Base-by-base conservation (phyloP, 2,113 vertebrate genomes). In the Salvelinus alpinus region DNA sequence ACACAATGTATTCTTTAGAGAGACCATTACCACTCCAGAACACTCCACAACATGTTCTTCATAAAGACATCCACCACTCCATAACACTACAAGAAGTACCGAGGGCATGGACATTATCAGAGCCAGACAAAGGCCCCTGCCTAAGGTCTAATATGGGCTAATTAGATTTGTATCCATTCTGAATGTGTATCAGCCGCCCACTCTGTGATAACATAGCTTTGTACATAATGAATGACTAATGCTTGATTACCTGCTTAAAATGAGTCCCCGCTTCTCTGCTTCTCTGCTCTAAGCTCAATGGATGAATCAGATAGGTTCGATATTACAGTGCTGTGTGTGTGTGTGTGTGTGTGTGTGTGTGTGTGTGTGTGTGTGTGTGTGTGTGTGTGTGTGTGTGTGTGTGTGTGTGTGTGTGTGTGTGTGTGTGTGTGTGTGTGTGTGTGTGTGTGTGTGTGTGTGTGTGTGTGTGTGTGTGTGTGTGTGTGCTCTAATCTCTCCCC, bases 101-200 rank as follows among this genome's bases (percentile, higher is more conserved):
- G 12, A 54, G 51, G 51, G 16, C 12, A 54, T 16, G 51, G 51
- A 18, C 51, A 54, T 54, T 5, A 18, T 70, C n/a, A 47, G 64
- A 20, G 31, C 62, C 74, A 76, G 79, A 83, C 75, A 81, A 79
- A 59, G 65, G 77, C 77, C n/a, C 79, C 70, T 68, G 71, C 75
- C 51, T 54, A 18, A 14, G 51, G 16, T 54, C 51, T 54, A 54
- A 54, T 54, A 18, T 16, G 51, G 79, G 60, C 47, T 83, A 80
- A 83, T 81, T 83, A 80, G 70, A 77, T 75, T 74, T 76, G 76
- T 71, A 68, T 79, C 70, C 77, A 75, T 77, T 38, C 76, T 77
- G 74, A 81, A 79, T 80, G 70, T 80, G 70, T 74, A 34, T 68
- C 31, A 18, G 29, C 65, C 8, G 29, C 57, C 75, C 81, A 77